Conservation (phyloP, 1,140 invertebrate species). For the Geopemphigus sp. region DNA sequence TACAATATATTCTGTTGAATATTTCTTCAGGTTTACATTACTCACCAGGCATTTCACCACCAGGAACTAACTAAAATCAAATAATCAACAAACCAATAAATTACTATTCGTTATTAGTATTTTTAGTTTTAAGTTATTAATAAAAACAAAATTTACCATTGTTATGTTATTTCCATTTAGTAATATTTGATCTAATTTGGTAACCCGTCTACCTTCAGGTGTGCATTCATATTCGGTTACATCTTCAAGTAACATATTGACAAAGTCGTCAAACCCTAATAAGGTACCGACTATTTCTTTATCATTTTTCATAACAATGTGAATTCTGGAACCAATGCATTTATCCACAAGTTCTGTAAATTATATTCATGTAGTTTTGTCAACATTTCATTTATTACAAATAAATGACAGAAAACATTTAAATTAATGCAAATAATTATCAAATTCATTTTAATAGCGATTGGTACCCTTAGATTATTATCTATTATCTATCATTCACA, state of each 20-base stretch:
- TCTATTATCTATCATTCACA: too few relatives aligned
- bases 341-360: constrained; percentile 95
- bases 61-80: constrained; percentile 19
- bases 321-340: constrained; percentile 98
- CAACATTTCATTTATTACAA: neutral
- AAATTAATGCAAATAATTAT: too few relatives aligned
- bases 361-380: neutral
- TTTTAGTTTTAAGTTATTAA: neutral
- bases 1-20: neutral
- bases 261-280: constrained; percentile 98
- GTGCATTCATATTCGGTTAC: constrained; percentile 94
- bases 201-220: constrained; percentile 91
- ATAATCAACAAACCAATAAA: neutral
- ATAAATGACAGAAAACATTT: too few relatives aligned
- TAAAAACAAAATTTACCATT: constrained; percentile 68
- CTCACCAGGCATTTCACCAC: constrained; percentile 30
- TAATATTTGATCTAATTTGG: constrained; percentile 96
- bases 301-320: constrained; percentile 99
- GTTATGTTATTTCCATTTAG: constrained; percentile 99
- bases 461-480: too few relatives aligned
- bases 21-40: neutral
- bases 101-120: neutral
- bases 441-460: too few relatives aligned
- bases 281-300: constrained; percentile 99
- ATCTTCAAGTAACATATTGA: constrained; percentile 94